A percentile compares a stretch with the other conserved stretches of the same genome.
phyloP scores from a whole-genome alignment of 2,888 invertebrate species.

The Stictocephala bisonia region DNA sequence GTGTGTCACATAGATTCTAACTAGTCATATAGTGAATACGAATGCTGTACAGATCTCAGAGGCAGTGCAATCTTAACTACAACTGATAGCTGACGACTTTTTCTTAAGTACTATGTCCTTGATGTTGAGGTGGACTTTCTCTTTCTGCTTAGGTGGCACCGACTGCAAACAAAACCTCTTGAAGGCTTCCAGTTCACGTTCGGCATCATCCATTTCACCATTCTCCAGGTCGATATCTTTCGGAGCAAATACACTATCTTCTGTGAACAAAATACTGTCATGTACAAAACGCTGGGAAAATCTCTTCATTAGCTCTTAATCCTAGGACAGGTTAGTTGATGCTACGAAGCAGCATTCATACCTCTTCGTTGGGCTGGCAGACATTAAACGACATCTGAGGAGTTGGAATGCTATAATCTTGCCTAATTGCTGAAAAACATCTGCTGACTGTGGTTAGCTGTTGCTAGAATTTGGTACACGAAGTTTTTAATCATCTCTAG shows the following conservation, averaged over 20 bases:
- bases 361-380: no score
- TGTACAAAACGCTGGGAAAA: no score
- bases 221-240: conserved; percentile 82
- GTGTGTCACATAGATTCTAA: conserved; percentile 26
- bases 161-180: conserved; percentile 89
- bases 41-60: conserved; percentile 39
- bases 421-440: no score
- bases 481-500: no score
- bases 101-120: conserved; percentile 80
- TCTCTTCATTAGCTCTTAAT: no score
- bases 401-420: no score
- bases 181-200: conserved; percentile 86
- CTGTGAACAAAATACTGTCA: not conserved
- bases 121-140: conserved; percentile 82
- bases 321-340: no score
- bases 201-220: conserved; percentile 81
- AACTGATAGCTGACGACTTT: conserved; percentile 63
- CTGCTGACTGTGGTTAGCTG: no score
- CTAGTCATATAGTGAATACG: conserved; percentile 30
- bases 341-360: no score
- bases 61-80: conserved; percentile 52
- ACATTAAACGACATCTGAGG: no score
- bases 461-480: no score
- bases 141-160: conserved; percentile 80
- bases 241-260: conserved; percentile 80